These are phyloP conservation scores for Onychomys arenicola DNA, from an alignment of 2,797 vertebrate genomes.

Conservation along the genomic window DNA sequence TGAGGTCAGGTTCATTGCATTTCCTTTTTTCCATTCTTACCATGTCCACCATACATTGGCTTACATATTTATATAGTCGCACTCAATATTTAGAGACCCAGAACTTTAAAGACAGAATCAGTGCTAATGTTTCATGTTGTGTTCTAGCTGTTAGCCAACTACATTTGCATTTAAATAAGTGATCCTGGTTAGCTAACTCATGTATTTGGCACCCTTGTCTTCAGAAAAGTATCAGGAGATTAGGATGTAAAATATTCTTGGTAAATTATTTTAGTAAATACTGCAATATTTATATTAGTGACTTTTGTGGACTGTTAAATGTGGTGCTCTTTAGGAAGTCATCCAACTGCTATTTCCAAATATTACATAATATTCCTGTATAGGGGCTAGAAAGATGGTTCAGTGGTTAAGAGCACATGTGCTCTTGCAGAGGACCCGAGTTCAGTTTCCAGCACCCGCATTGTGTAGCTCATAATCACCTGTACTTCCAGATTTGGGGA, in stretches of 20 bases:
- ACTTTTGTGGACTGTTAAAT: constrained; percentile 50
- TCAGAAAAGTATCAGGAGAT: constrained; percentile 44
- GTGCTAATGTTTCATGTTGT: constrained; percentile 12
- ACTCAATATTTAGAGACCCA: neutral
- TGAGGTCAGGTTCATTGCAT: neutral
- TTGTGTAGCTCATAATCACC: neutral
- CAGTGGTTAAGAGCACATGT: neutral
- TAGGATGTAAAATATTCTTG: constrained; percentile 31
- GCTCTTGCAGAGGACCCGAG: neutral
- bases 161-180: neutral
- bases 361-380: constrained; percentile 25
- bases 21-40: neutral
- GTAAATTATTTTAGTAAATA: constrained; percentile 56
- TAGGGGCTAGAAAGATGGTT: neutral
- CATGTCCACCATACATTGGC: neutral
- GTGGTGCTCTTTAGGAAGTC: constrained; percentile 34
- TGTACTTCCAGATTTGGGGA: neutral
- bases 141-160: neutral
- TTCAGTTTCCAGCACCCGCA: neutral
- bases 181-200: constrained; percentile 16
- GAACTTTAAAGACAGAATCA: constrained; percentile 42
- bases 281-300: constrained; percentile 36
- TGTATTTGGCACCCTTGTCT: constrained; percentile 41
- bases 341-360: neutral
- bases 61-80: neutral